Evolutionary conservation across 2,888 invertebrate species (phyloP).

Genomic region (Microdon myrmicae): DNA sequence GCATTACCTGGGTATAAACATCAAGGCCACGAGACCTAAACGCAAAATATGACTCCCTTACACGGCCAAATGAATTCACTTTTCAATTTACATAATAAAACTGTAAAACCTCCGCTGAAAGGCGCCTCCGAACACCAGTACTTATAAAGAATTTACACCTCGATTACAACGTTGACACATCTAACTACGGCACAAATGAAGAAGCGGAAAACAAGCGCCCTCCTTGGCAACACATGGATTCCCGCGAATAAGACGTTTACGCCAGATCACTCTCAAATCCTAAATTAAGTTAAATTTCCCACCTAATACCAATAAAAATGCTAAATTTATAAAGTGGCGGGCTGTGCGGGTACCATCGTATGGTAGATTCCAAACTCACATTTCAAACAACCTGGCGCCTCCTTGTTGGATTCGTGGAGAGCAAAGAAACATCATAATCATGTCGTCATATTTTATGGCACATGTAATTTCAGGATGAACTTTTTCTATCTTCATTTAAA

Average conservation of each 20-base stretch:
- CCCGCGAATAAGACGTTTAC: not conserved
- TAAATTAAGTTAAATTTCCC: conserved; percentile 42
- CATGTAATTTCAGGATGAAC: conserved; percentile 54
- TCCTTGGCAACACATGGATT: conserved; percentile 2
- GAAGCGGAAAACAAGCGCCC: not conserved
- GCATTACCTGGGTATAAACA: no score
- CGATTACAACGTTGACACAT: conserved; percentile 43
- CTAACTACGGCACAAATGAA: conserved; percentile 24
- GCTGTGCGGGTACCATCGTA: no score
- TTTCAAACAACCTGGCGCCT: no score
- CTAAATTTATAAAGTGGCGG: conserved; percentile 37
- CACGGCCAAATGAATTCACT: conserved; percentile 20
- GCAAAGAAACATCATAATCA: conserved; percentile 64
- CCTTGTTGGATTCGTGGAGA: conserved; percentile 32
- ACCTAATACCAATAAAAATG: conserved; percentile 45
- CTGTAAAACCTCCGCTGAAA: not conserved
- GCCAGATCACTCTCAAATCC: conserved; percentile 36
- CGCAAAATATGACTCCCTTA: conserved; percentile 18
- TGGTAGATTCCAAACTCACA: no score
- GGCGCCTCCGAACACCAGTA: not conserved
- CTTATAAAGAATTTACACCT: conserved; percentile 40
- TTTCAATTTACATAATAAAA: conserved; percentile 46
- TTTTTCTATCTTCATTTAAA: no score
- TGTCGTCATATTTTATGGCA: conserved; percentile 55
- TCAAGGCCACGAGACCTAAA: no score